These are phyloP conservation scores for Clivina fossor DNA, from an alignment of 2,888 invertebrate species.

Conservation along the genomic window DNA sequence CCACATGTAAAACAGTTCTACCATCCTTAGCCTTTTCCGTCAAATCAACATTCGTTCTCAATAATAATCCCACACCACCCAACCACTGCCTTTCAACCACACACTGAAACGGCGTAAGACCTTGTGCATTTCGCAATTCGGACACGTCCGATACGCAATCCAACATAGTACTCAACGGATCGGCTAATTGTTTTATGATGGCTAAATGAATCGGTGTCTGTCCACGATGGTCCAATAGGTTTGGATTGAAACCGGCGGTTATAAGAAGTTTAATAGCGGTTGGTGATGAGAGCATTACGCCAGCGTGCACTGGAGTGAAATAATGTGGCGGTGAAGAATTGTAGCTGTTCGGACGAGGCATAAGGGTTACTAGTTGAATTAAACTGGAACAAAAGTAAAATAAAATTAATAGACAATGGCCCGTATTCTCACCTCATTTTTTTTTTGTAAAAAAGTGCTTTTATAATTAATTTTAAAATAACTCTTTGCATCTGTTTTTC, in stretches of 20 bases:
- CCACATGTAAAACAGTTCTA: conserved; percentile 59
- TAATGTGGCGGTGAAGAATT: no score
- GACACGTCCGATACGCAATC: conserved; percentile 51
- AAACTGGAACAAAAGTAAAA: no score
- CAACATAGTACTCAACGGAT: conserved; percentile 52
- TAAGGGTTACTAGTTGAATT: no score
- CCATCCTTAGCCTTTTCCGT: conserved; percentile 51
- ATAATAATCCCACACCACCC: conserved; percentile 56
- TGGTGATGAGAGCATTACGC: conserved; percentile 54
- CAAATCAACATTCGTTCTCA: conserved; percentile 59
- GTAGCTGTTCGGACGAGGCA: no score
- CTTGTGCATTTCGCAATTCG: conserved; percentile 53
- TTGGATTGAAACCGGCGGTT: conserved; percentile 51
- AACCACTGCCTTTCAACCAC: conserved; percentile 58
- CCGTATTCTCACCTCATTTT: no score
- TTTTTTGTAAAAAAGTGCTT: no score
- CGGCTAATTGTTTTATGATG: conserved; percentile 53
- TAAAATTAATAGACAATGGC: no score
- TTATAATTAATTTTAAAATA: no score
- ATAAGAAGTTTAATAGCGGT: conserved; percentile 54
- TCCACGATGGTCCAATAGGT: conserved; percentile 53
- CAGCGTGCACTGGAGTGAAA: conserved; percentile 57
- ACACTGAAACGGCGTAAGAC: conserved; percentile 58
- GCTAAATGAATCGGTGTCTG: conserved; percentile 59
- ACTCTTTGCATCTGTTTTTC: no score